Conservation (phyloP, 2,113 vertebrate genomes). For the Heptranchias perlo region DNA sequence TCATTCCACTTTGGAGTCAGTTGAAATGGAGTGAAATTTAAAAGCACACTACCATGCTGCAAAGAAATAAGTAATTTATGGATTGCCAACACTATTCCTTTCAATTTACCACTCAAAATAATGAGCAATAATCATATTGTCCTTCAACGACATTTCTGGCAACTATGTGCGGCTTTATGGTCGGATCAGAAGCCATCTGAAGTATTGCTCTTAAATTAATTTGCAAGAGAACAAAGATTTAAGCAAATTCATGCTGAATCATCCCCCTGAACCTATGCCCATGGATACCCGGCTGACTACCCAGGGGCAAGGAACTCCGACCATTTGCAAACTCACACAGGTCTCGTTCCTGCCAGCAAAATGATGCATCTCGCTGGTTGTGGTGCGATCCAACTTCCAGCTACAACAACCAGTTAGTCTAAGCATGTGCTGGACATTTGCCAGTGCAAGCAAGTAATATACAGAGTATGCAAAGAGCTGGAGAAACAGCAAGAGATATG, state of each 20-base stretch:
- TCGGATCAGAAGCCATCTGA: neutral
- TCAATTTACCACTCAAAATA: neutral
- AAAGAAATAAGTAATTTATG: neutral
- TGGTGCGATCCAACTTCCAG: too few relatives aligned
- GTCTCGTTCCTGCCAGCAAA: too few relatives aligned
- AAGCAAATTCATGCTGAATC: neutral
- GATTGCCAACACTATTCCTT: neutral
- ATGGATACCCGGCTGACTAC: neutral
- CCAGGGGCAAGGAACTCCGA: neutral
- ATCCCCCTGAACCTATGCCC: too few relatives aligned
- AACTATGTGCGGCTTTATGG: neutral
- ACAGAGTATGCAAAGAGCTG: too few relatives aligned
- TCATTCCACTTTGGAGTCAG: neutral
- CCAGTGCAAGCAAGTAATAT: too few relatives aligned
- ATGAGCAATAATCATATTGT: neutral
- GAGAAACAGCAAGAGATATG: too few relatives aligned
- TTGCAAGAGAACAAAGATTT: neutral
- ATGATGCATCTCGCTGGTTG: too few relatives aligned
- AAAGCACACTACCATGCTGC: neutral
- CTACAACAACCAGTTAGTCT: too few relatives aligned
- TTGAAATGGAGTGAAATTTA: neutral
- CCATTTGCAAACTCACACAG: too few relatives aligned
- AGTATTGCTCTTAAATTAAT: neutral
- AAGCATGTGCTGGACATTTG: too few relatives aligned
- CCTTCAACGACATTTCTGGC: neutral